phyloP scores from a whole-genome alignment of 2,113 vertebrate species.

The Macrotis lagotis region DNA sequence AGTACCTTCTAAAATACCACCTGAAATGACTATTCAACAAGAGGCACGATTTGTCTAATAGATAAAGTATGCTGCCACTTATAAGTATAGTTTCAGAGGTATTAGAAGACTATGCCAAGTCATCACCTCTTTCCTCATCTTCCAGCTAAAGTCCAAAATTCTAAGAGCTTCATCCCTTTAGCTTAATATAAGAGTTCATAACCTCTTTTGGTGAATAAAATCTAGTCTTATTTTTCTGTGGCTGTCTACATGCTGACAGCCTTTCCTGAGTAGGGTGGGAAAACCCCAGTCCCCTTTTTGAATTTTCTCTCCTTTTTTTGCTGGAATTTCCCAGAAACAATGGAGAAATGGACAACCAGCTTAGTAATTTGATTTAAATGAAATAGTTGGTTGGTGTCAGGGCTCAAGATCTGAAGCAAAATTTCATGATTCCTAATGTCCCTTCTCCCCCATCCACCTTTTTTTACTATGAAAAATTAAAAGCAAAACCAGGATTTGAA shows the following conservation, averaged over 20 bases:
- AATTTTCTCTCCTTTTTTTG: background rate
- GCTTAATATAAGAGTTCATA: background rate
- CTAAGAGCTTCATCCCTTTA: conserved; percentile 20
- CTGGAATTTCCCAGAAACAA: background rate
- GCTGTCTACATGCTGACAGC: background rate
- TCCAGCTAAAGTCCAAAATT: conserved; percentile 1
- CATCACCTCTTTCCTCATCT: background rate
- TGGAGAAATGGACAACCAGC: too few species aligned
- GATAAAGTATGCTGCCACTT: background rate
- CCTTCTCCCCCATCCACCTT: too few species aligned
- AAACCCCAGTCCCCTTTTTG: background rate
- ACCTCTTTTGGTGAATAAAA: background rate
- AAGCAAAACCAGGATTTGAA: background rate
- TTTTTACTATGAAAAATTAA: background rate
- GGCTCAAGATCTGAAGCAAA: background rate
- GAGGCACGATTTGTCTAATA: conserved; percentile 17
- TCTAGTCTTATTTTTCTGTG: background rate
- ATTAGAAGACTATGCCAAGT: background rate
- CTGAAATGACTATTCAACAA: conserved; percentile 30
- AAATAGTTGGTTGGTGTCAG: background rate
- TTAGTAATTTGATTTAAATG: background rate
- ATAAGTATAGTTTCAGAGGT: background rate
- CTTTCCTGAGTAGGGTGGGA: background rate
- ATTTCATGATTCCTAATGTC: background rate
- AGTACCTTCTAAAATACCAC: background rate